Percentiles rank a stretch among this genome's conserved stretches.
phyloP scores from a whole-genome alignment of 2,113 vertebrate species.

The Amphilophus citrinellus region DNA sequence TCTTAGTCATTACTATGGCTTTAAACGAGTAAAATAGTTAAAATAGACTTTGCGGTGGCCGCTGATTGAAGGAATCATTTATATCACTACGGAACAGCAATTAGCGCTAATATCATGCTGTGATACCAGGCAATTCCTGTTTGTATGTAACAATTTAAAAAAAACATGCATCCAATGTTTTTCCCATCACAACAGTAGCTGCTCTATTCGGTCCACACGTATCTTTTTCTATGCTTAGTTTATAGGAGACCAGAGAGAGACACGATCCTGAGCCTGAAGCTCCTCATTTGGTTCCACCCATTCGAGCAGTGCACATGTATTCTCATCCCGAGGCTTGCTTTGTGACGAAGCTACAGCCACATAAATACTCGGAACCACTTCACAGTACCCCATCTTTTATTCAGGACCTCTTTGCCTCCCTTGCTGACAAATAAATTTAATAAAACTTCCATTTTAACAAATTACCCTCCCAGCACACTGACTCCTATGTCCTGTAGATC shows the following conservation, averaged over 20 bases:
- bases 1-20: background rate
- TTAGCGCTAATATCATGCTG: background rate
- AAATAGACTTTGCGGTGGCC: background rate
- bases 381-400: slow-evolving; percentile 69
- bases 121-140: background rate
- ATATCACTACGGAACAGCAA: background rate
- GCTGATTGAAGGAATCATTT: background rate
- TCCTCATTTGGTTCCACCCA: slow-evolving; percentile 40
- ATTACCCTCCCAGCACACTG: slow-evolving; percentile 45
- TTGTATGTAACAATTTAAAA: background rate
- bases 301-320: slow-evolving; percentile 36
- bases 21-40: background rate
- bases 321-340: slow-evolving; percentile 24
- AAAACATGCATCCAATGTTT: background rate
- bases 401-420: slow-evolving; percentile 57
- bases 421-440: slow-evolving; percentile 70
- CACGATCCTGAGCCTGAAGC: slow-evolving; percentile 21
- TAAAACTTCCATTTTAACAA: slow-evolving; percentile 75
- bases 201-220: background rate
- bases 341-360: slow-evolving; percentile 19
- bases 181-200: background rate
- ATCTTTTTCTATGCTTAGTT: background rate
- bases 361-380: slow-evolving; percentile 60
- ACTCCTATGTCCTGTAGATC: slow-evolving; percentile 35
- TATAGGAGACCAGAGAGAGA: background rate